phyloP scores from a whole-genome alignment of 2,888 invertebrate genomes.

The Argyresthia goedartella region DNA sequence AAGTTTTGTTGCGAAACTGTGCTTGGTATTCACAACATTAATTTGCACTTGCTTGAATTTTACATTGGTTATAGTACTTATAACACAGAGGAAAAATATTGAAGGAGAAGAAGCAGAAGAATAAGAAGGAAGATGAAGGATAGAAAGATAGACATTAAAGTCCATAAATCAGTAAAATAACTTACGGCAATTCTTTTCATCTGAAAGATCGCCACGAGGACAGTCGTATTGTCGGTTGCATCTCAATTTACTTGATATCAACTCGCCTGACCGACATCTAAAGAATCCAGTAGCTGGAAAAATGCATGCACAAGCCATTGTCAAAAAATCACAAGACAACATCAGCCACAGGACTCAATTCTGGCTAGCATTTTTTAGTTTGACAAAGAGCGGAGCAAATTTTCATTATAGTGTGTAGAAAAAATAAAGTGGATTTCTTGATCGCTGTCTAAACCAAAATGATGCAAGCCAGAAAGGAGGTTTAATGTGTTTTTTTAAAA shows the following conservation, averaged over 20 bases:
- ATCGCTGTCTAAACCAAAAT: neutral
- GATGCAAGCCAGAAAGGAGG: too few relatives aligned
- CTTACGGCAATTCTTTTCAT: conserved; percentile 85
- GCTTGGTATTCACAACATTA: too few relatives aligned
- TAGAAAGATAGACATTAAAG: neutral
- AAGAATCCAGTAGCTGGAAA: conserved; percentile 61
- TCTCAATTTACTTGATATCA: conserved; percentile 65
- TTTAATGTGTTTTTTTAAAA: too few relatives aligned
- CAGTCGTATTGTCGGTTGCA: conserved; percentile 79
- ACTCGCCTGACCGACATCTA: conserved; percentile 76
- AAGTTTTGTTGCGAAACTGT: too few relatives aligned
- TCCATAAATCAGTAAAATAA: conserved; percentile 22
- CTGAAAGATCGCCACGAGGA: conserved; percentile 74
- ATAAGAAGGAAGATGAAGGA: neutral
- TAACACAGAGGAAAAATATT: too few relatives aligned
- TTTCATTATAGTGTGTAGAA: too few relatives aligned
- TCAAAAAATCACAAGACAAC: neutral
- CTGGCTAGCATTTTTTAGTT: too few relatives aligned
- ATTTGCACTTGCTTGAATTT: too few relatives aligned
- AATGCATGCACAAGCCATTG: conserved; percentile 12
- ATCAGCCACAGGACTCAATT: neutral
- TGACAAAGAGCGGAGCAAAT: too few relatives aligned
- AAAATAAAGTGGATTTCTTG: too few relatives aligned
- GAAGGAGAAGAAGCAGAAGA: too few relatives aligned
- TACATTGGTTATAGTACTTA: too few relatives aligned